Percentiles rank a stretch among this genome's conserved stretches.
These are phyloP conservation scores for Lucilia cuprina DNA, from an alignment of 1,140 invertebrate genomes.

Conservation along the genomic window DNA sequence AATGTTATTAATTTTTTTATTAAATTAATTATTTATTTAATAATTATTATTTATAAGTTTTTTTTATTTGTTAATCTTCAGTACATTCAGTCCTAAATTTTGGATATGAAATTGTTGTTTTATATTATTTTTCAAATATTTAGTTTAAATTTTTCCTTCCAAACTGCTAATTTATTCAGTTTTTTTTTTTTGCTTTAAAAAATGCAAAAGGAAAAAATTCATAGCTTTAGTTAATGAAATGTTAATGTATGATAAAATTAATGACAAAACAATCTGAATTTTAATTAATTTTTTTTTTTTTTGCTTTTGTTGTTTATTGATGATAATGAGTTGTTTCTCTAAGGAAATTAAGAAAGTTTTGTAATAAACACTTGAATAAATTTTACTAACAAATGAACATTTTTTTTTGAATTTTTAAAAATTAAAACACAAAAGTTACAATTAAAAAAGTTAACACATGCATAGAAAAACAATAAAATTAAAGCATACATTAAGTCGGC, in stretches of 20 bases:
- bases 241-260: too few relatives aligned
- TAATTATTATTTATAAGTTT: background rate
- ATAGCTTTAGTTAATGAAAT: too few relatives aligned
- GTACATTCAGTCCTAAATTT: constrained; percentile 35
- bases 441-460: background rate
- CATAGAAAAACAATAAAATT: background rate
- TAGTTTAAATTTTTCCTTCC: background rate
- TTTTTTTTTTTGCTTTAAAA: background rate
- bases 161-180: background rate
- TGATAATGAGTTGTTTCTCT: background rate
- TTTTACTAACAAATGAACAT: background rate
- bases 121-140: background rate
- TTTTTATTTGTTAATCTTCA: constrained; percentile 10
- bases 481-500: background rate
- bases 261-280: too few relatives aligned
- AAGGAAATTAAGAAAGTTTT: background rate
- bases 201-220: too few relatives aligned
- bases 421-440: background rate
- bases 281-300: background rate
- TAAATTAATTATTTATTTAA: background rate
- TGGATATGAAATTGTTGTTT: constrained; percentile 36
- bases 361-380: background rate
- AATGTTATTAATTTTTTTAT: background rate
- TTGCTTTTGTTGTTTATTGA: background rate
- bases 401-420: background rate